Base-by-base conservation (phyloP, 1,140 invertebrate genomes). In the Paraescarpia echinospica region DNA sequence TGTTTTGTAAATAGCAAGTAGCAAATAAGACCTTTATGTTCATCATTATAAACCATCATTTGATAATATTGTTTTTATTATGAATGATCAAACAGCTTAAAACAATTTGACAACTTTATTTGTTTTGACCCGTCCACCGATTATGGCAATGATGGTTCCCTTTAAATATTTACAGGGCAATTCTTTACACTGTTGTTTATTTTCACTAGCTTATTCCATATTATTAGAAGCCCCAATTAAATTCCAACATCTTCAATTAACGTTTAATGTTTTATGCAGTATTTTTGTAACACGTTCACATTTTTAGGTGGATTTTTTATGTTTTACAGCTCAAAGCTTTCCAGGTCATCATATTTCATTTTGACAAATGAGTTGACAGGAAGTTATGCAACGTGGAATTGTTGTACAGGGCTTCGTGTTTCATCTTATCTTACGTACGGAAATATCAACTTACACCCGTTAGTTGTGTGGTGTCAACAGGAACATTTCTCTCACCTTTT, bases 401-500 rank as follows among this genome's bases (percentile, higher is more conserved):
- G 12, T 41, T 6, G 12, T 41, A 77, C 18, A 77, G 27, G 0
- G 48, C 18, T 9, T 51, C 48, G 18, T 18, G 59, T 77, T 77
- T 77, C 59, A 12, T 77, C 14, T 77, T 77, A 27, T 31, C 2
- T 18, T 2, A 18, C 22, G 59, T 6, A 77, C 59, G 9, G 59
- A 77, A 77, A 77, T 77, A 77, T 77, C 59, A 77, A 77, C 59
- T 77, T 77, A 77, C 59, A 77, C 59, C 59, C 4, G 1, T 27
- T 27, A 77, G 2, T 41, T 41, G 41, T 77, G 9, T 77, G 59
- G 22, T 18, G 27, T 77, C 22, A 27, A 18, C 22, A 34, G 92
- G 90, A 93, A 90, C 9, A 91, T 89, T 33, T 33, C 77, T 33
- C 77, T 93, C 89, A 95, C 95, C 94, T 95, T 95, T 93, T 96